These are phyloP conservation scores for Caenorhabditis inopinata DNA, from an alignment of 1,140 invertebrate species.

Conservation along the genomic window DNA sequence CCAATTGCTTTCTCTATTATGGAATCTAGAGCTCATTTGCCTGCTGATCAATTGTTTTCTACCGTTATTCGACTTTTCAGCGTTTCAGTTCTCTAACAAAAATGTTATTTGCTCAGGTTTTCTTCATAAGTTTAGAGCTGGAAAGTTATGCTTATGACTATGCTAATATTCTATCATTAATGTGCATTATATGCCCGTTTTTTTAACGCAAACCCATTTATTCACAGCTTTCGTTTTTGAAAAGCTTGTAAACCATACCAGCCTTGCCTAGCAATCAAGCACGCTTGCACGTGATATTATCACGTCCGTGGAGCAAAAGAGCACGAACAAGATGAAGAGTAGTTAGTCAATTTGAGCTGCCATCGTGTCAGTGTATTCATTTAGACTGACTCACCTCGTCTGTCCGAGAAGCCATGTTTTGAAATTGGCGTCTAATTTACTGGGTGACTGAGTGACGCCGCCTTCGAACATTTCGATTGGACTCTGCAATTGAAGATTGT, in stretches of 20 bases:
- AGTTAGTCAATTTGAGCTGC: not conserved
- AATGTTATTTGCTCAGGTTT: too few relatives aligned
- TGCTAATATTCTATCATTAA: too few relatives aligned
- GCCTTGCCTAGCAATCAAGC: not conserved
- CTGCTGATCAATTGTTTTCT: not conserved
- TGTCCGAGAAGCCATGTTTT: conserved; percentile 65
- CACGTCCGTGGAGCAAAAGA: conserved; percentile 21
- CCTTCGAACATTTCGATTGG: conserved; percentile 67
- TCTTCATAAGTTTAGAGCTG: too few relatives aligned
- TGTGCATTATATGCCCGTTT: not conserved
- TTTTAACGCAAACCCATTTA: not conserved
- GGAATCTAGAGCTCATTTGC: not conserved
- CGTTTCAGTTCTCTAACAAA: not conserved
- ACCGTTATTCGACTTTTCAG: not conserved
- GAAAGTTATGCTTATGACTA: too few relatives aligned
- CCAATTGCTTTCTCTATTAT: too few relatives aligned
- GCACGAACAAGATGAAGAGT: not conserved
- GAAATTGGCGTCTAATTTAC: conserved; percentile 65
- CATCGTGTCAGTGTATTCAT: not conserved
- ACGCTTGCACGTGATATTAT: not conserved
- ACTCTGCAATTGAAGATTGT: conserved; percentile 36
- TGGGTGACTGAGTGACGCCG: conserved; percentile 63
- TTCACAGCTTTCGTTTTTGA: not conserved
- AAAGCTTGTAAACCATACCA: not conserved
- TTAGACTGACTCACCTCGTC: conserved; percentile 43